phyloP scores from a whole-genome alignment of 2,888 invertebrate genomes.

The Cataglyphis altisquamis region DNA sequence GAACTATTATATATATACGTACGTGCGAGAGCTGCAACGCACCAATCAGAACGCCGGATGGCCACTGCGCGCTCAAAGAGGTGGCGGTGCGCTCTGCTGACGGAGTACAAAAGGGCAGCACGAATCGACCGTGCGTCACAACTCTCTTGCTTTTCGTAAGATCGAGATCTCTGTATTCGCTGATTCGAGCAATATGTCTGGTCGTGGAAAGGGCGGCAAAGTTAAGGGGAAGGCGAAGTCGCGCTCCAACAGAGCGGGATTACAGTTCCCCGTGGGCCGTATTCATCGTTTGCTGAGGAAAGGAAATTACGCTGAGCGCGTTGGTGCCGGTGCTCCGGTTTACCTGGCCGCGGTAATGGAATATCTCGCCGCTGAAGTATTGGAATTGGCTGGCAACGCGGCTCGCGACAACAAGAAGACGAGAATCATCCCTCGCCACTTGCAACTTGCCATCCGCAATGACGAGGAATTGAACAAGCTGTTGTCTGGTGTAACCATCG shows the following conservation, averaged over 20 bases:
- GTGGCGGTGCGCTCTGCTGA: background rate
- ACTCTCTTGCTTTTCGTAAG: background rate
- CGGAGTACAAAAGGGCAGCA: slow-evolving; percentile 13
- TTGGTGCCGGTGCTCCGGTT: slow-evolving; percentile 88
- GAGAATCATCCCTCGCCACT: slow-evolving; percentile 82
- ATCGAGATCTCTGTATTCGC: background rate
- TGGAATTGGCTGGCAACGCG: slow-evolving; percentile 90
- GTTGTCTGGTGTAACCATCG: slow-evolving; percentile 92
- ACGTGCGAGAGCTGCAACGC: background rate
- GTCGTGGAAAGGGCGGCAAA: slow-evolving; percentile 80
- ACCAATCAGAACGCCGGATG: slow-evolving; percentile 51
- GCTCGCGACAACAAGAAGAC: slow-evolving; percentile 91
- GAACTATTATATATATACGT: slow-evolving; percentile 1
- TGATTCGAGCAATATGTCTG: slow-evolving; percentile 73
- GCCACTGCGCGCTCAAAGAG: slow-evolving; percentile 19
- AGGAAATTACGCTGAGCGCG: slow-evolving; percentile 89
- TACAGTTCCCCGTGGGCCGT: slow-evolving; percentile 89
- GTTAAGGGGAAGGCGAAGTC: slow-evolving; percentile 82
- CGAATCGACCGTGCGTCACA: background rate
- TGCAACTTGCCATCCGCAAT: slow-evolving; percentile 91
- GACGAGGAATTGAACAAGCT: slow-evolving; percentile 94
- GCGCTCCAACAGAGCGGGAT: slow-evolving; percentile 88
- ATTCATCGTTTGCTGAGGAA: slow-evolving; percentile 88
- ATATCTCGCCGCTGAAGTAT: slow-evolving; percentile 91
- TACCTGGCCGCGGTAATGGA: slow-evolving; percentile 89